These are phyloP conservation scores for Pachyseris speciosa DNA, from an alignment of 64 coral and sea anemone species.

Conservation along the genomic window DNA sequence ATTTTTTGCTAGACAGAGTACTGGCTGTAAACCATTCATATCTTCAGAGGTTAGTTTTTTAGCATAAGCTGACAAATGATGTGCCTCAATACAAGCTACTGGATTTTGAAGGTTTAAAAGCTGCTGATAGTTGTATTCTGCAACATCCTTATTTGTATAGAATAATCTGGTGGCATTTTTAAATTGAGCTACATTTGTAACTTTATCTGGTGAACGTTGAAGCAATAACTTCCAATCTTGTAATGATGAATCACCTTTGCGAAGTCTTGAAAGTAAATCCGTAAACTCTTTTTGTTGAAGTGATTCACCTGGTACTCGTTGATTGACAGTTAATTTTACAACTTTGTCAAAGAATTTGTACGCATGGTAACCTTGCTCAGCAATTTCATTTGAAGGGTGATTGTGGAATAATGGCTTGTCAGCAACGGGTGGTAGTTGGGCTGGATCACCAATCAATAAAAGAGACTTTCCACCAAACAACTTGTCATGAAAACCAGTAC, in stretches of 20 bases:
- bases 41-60: conserved; percentile 25
- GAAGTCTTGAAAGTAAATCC: conserved; percentile 23
- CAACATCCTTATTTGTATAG: conserved; percentile 45
- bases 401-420: conserved; percentile 29
- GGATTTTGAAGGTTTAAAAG: conserved; percentile 5
- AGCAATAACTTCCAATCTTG: conserved; percentile 1
- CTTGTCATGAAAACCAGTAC: conserved; percentile 46
- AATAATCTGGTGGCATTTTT: conserved; percentile 21
- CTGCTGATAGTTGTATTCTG: conserved; percentile 18
- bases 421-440: conserved; percentile 54
- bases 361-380: conserved; percentile 49
- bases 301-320: conserved; percentile 19
- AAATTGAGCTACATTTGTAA: background rate
- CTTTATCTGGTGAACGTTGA: background rate
- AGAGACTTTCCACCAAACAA: conserved; percentile 31
- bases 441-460: conserved; percentile 60
- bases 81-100: conserved; percentile 6
- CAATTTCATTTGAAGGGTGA: background rate
- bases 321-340: conserved; percentile 47
- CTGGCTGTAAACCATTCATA: conserved; percentile 30
- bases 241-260: conserved; percentile 16
- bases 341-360: conserved; percentile 65
- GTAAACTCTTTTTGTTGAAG: conserved; percentile 19
- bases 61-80: conserved; percentile 34
- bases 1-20: conserved; percentile 1